A percentile compares a stretch with the other conserved stretches of the same genome.
Evolutionary conservation across 2,888 invertebrate species (phyloP).

Genomic region (Ferdinandea cuprea): DNA sequence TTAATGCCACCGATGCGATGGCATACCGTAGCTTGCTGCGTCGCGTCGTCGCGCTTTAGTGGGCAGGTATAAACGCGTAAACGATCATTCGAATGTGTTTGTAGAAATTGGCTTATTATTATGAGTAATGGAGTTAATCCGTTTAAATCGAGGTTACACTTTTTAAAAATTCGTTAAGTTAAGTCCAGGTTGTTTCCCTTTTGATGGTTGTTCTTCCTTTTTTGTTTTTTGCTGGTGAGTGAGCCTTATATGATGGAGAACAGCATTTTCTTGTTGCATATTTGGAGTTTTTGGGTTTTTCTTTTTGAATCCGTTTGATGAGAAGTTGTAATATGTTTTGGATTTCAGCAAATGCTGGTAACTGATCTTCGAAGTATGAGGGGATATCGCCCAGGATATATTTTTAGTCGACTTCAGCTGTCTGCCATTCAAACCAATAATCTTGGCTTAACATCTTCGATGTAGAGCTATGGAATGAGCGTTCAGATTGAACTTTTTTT

Average conservation of each 20-base stretch:
- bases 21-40: constrained; percentile 6
- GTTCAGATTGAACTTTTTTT: no score
- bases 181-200: constrained; percentile 67
- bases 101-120: constrained; percentile 74
- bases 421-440: no score
- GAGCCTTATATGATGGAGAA: constrained; percentile 14
- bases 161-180: constrained; percentile 67
- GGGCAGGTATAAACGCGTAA: constrained; percentile 56
- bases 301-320: not conserved
- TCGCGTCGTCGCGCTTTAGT: constrained; percentile 18
- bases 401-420: no score
- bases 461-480: no score
- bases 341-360: no score
- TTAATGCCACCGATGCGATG: constrained; percentile 51
- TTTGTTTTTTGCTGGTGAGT: not conserved
- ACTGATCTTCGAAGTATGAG: no score
- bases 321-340: no score
- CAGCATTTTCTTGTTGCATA: constrained; percentile 22
- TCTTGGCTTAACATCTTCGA: no score
- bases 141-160: constrained; percentile 75
- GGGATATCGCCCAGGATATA: no score
- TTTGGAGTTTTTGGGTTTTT: not conserved
- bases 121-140: constrained; percentile 75
- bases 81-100: constrained; percentile 70
- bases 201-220: not conserved